Base-by-base conservation (phyloP, 2,113 vertebrate genomes). In the Catharus minimus region DNA sequence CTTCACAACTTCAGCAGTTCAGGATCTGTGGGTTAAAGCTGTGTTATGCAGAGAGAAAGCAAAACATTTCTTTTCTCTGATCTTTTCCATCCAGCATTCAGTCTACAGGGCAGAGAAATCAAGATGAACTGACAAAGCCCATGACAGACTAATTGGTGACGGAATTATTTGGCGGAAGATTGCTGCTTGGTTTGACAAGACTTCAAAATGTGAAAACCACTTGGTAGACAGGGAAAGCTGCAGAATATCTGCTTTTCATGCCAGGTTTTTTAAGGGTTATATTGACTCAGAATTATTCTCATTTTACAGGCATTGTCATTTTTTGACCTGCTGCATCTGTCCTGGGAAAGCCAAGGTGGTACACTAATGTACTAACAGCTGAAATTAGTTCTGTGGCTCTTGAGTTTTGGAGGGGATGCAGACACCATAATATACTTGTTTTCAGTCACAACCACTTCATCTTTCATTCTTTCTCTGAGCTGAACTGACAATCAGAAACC, bases 101-200 rank as follows among this genome's bases (percentile, higher is more conserved):
- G 55, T 61, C 71, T 57, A 39, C 4, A 57, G 32, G 53, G 20
- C 55, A 85, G 46, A 68, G 58, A 91, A 88, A 19, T 88, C 64
- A 84, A 60, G 89, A 89, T 41, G 79, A 95, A 65, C 50, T 89
- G 85, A 85, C 62, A 94, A 88, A 82, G 61, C 13, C 43, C 62
- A 36, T 67, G 85, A 94, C 67, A 82, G 52, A 67, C 60, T 95
- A 91, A 95, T 62, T 76, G 60, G 47, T 62, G 87, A 80, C 1
- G 47, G 72, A 92, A 87, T 93, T 85, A 73, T 55, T 49, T 56
- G 41, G 71, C 2, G 0, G 85, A 87, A 92, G 67, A 60, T 28
- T 43, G 79, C 56, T 74, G 56, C 39, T 88, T 3, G 1, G 43
- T 77, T 82, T 91, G 67, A 91, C 67, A 82, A 65, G 85, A 46